Percentiles rank a stretch among this genome's conserved stretches.
phyloP scores from a whole-genome alignment of 2,888 invertebrate genomes.

The Thysanoteuthis rhombus region DNA sequence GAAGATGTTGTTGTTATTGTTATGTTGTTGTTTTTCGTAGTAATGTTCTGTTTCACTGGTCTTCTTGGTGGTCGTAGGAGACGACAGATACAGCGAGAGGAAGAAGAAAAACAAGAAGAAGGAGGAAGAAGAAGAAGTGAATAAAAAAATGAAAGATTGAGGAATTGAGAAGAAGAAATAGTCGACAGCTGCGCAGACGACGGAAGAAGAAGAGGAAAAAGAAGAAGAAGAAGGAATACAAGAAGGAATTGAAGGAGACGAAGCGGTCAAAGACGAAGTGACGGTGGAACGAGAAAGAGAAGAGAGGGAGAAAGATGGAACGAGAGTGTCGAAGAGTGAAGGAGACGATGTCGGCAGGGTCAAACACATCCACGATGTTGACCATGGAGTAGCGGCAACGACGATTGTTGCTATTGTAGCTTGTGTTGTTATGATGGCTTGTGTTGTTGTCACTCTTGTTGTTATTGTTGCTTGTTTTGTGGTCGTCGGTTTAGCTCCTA shows the following conservation, averaged over 20 bases:
- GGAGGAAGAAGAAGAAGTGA: background rate
- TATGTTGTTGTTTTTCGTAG: background rate
- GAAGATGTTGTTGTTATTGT: background rate
- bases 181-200: background rate
- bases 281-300: background rate
- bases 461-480: background rate
- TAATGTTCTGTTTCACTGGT: background rate
- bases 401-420: background rate
- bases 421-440: background rate
- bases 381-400: background rate
- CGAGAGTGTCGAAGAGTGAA: background rate
- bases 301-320: background rate
- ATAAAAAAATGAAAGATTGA: background rate
- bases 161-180: background rate
- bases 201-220: background rate
- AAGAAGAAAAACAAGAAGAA: background rate
- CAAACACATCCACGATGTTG: background rate
- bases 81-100: background rate
- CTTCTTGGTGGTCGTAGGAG: background rate
- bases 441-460: background rate
- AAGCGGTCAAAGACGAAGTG: background rate
- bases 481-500: background rate
- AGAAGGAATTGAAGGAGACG: background rate
- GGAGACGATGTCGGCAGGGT: background rate
- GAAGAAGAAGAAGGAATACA: background rate